A percentile compares a stretch with the other conserved stretches of the same genome.
Evolutionary conservation across 2,888 invertebrate species (phyloP).

Genomic region (Girardia tigrina): DNA sequence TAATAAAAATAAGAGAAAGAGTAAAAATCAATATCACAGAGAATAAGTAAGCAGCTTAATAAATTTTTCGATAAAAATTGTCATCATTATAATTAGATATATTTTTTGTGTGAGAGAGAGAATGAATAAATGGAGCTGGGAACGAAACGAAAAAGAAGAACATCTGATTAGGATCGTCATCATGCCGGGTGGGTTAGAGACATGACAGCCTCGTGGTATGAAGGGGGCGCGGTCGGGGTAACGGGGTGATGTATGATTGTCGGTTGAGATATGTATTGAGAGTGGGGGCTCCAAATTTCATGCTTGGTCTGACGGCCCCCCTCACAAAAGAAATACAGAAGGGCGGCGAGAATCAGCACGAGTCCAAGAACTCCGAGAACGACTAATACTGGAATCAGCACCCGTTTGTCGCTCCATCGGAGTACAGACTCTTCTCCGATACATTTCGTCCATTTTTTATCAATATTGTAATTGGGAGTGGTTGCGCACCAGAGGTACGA

Average conservation of each 20-base stretch:
- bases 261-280: neutral
- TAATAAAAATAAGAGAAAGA: too few species aligned
- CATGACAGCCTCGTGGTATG: neutral
- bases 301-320: neutral
- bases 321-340: neutral
- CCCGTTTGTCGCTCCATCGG: neutral
- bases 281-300: neutral
- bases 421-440: neutral
- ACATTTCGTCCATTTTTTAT: neutral
- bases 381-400: neutral
- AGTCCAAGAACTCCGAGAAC: neutral
- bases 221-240: neutral
- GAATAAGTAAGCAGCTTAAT: too few species aligned
- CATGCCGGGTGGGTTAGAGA: too few species aligned
- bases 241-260: neutral
- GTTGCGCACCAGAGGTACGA: slow-evolving; percentile 17
- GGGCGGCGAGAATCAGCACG: neutral
- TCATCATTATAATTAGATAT: too few species aligned
- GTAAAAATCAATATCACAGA: too few species aligned
- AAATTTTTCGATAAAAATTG: too few species aligned
- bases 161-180: too few species aligned
- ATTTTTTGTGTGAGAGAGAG: too few species aligned
- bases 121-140: too few species aligned
- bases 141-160: too few species aligned
- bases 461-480: slow-evolving; percentile 11